Conservation (phyloP, 2,888 invertebrate genomes). For the Luperina nickerlii region DNA sequence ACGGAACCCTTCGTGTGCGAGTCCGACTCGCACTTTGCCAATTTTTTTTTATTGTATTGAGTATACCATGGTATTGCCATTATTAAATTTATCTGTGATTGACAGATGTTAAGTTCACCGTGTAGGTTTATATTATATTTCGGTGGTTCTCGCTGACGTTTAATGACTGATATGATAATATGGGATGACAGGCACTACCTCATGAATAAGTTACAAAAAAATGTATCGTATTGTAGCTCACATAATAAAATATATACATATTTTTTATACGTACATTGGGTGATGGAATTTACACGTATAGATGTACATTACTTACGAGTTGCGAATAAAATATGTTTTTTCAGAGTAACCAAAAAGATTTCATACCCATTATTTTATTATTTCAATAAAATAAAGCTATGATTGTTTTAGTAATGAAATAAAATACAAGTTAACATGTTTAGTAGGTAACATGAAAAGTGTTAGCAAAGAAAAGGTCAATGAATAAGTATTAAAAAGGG, state of each 20-base stretch:
- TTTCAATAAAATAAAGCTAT: background rate
- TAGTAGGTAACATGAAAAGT: too few species aligned
- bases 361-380: background rate
- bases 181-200: constrained; percentile 26
- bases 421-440: background rate
- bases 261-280: background rate
- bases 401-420: background rate
- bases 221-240: background rate
- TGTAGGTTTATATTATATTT: constrained; percentile 9
- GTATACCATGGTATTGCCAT: constrained; percentile 7
- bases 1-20: too few species aligned
- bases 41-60: constrained; percentile 2
- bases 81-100: constrained; percentile 22
- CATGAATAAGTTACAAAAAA: constrained; percentile 8
- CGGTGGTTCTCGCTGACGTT: constrained; percentile 23
- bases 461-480: background rate
- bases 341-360: background rate
- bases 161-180: constrained; percentile 30
- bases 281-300: background rate
- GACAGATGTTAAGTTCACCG: background rate
- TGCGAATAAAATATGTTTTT: background rate
- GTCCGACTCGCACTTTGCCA: too few species aligned
- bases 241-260: too few species aligned
- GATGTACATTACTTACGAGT: background rate
- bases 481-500: background rate